Evolutionary conservation across 1,140 invertebrate genomes (phyloP).

Genomic region (Neodiprion pinetum): DNA sequence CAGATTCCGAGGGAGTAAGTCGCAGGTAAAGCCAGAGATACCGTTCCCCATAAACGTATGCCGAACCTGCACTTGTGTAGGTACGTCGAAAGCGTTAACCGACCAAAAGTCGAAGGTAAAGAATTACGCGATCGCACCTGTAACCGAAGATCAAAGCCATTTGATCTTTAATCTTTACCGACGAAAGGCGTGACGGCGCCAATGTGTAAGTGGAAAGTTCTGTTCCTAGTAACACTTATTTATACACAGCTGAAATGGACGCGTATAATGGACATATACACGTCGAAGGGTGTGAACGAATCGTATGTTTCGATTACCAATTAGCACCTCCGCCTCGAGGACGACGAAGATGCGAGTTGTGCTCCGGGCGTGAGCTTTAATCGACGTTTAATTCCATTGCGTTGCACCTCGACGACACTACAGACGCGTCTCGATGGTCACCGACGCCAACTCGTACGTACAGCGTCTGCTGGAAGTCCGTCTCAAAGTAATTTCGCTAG

Average conservation of each 20-base stretch:
- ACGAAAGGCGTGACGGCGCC: background rate
- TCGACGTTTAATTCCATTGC: background rate
- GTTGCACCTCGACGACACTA: background rate
- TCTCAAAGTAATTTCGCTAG: conserved; percentile 2
- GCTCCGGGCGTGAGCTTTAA: background rate
- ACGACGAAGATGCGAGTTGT: background rate
- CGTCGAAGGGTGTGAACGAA: conserved; percentile 1
- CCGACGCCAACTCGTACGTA: background rate
- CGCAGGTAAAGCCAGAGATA: too few species aligned
- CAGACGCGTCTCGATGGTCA: too few species aligned
- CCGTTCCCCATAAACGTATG: background rate
- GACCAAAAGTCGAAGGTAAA: background rate
- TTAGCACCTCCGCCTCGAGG: background rate
- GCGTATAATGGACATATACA: background rate
- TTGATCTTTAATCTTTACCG: background rate
- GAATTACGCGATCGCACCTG: conserved; percentile 1
- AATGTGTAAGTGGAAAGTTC: background rate
- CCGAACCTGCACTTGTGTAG: background rate
- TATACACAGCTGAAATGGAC: background rate
- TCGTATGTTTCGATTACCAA: conserved; percentile 3
- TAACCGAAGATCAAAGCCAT: conserved; percentile 5
- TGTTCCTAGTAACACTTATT: background rate
- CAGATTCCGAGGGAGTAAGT: too few species aligned
- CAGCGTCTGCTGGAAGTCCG: background rate
- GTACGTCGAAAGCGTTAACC: background rate